Base-by-base conservation (phyloP, 2,888 invertebrate species). In the Ametastegia equiseti region DNA sequence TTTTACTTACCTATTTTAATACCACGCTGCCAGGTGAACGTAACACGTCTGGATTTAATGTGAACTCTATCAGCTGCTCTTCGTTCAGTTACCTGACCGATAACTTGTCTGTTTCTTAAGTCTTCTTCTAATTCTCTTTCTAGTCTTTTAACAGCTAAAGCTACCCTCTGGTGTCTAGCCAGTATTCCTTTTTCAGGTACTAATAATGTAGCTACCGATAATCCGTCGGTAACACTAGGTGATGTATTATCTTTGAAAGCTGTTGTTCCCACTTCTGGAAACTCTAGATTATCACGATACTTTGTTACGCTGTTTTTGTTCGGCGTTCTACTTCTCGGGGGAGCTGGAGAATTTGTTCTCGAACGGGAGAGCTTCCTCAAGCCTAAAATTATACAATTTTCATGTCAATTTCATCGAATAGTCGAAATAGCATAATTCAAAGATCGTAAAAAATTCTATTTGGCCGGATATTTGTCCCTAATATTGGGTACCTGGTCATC, bases 21-120 rank as follows among this genome's bases (percentile, higher is more conserved):
- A 3, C 98, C 98, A 15, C 98, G 93, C 92, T 98, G 98, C 98
- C 98, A 98, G 81, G 96, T 96, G 92, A 98, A 98, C 84, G 96
- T 96, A 63, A 98, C 97, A 89, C 96, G 95, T 42, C 96, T 92
- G 11, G 96, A 94, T 84, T 95, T 94, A 81, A 97, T 95, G 85
- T 95, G 95, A 88, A 95, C 94, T 90, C 94, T 94, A 87, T 93
- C 94, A 6, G 88, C 88, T 47, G 93, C 92, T 45, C 92, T 92
- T 60, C 93, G 92, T 23, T 93, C 93, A 69, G 93, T 94, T 33
- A 94, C 93, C 83, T 92, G 93, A 0, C 96, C 96, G 84, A 97
- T 96, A 60, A 96, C 92, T 86, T 93, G 87, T 87, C 92, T 83
- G 79, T 92, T 92, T 60, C 93, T 92, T 54, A 97, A 92, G 78